Evolutionary conservation across 2,888 invertebrate genomes (phyloP), one percentile per base, ranked within the genome.

Genomic region (Helicoverpa assulta): DNA sequence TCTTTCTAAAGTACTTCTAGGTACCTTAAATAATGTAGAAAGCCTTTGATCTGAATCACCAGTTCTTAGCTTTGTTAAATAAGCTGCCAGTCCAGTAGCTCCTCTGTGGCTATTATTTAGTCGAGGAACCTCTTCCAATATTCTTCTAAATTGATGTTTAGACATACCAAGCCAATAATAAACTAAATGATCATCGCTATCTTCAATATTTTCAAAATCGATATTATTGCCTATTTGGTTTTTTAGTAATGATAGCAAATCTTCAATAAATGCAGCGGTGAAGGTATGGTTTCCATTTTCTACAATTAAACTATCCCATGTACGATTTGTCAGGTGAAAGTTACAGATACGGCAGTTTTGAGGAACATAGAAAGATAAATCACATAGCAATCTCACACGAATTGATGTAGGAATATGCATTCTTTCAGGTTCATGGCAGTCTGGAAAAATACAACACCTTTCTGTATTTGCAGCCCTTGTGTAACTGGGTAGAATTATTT

Each of bases 121-220:
- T 4, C 37, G 54, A 26, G 65, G 68, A 53, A 54, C 29, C 29
- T 43, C 19, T 3, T 64, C 37, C 0, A 63, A 56, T 55, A 61
- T 61, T 61, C 8, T 33, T 54, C 33, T 53, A 61, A 61, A 67
- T 56, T 62, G 55, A 56, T 67, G 37, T 19, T 58, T 58, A 58
- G 57, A 58, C 16, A 47, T 47, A 21, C 57, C 57, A 16, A 58
- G 43, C 57, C 57, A 58, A 47, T 58, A 58, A 47, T 58, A 21
- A 47, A 58, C 47, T 21, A 58, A 47, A 12, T 58, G 47, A 47
- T 58, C 57, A 58, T 43, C 43, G 14, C 16, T 58, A 2, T 58
- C 59, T 18, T 29, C 67, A 52, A 68, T 68, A 68, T 68, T 68
- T 68, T 56, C 63, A 56, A 68, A 68, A 52, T 64, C 57, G 64